Percentiles rank a stretch among this genome's conserved stretches.
Evolutionary conservation across 2,888 invertebrate species (phyloP).

Genomic region (Xanthorhoe spadicearia): DNA sequence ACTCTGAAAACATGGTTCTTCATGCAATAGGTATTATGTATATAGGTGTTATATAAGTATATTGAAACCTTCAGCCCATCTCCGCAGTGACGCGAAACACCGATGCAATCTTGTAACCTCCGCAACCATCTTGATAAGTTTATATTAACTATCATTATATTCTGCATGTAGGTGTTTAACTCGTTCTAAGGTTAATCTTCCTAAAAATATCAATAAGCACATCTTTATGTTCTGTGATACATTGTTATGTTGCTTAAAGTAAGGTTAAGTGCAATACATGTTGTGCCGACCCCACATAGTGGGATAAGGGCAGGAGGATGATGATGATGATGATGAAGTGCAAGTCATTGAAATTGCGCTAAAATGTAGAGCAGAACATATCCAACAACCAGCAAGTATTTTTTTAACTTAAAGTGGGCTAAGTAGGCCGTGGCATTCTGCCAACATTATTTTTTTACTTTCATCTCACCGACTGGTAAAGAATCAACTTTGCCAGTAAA

Average conservation of each 20-base stretch:
- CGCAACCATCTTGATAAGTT: conserved; percentile 1
- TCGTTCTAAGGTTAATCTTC: background rate
- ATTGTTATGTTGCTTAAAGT: too few relatives aligned
- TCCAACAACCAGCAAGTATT: background rate
- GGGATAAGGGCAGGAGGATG: too few relatives aligned
- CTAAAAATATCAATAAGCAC: background rate
- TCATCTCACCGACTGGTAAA: background rate
- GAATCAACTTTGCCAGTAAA: too few relatives aligned
- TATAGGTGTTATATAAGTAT: background rate
- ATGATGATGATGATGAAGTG: background rate
- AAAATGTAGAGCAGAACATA: background rate
- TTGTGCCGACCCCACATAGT: too few relatives aligned
- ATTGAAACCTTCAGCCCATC: background rate
- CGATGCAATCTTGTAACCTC: background rate
- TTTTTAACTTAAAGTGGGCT: background rate
- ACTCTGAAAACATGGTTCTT: too few relatives aligned
- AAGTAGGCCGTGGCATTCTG: background rate
- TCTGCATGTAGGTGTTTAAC: background rate
- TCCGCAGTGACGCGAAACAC: background rate
- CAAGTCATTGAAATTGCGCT: background rate
- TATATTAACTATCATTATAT: background rate
- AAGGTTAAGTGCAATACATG: too few relatives aligned
- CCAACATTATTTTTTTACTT: background rate
- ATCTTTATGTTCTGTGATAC: too few relatives aligned
- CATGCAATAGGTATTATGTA: too few relatives aligned